A percentile compares a stretch with the other conserved stretches of the same genome.
phyloP scores from a whole-genome alignment of 2,888 invertebrate species.

The Mesorhabditis spiculigera region DNA sequence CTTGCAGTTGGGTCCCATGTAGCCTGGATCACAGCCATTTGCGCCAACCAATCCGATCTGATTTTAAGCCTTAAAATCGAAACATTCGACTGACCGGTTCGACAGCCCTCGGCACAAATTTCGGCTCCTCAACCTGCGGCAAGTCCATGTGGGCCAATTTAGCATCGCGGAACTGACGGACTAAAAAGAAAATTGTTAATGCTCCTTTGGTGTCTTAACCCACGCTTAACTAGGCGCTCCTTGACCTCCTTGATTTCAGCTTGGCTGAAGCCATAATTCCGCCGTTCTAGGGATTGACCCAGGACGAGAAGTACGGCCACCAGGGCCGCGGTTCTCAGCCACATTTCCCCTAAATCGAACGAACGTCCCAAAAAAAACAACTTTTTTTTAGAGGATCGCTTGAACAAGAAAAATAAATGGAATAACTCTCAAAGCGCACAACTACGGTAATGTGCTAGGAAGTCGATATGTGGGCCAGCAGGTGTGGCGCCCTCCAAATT shows the following conservation, averaged over 20 bases:
- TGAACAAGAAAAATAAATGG: not conserved
- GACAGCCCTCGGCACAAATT: not conserved
- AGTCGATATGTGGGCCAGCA: too few relatives aligned
- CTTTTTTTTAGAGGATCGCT: not conserved
- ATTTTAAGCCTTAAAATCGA: too few relatives aligned
- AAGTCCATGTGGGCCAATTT: not conserved
- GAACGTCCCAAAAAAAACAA: not conserved
- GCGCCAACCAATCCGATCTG: too few relatives aligned
- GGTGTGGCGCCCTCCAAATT: too few relatives aligned
- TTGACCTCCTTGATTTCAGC: not conserved
- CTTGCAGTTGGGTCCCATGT: conserved; percentile 16
- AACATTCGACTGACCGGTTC: not conserved
- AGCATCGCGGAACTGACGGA: not conserved
- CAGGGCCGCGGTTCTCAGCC: not conserved
- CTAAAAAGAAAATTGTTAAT: not conserved
- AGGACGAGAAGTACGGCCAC: not conserved
- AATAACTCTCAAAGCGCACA: not conserved
- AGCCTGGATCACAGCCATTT: conserved; percentile 11
- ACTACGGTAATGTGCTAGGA: too few relatives aligned
- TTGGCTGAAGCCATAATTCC: not conserved
- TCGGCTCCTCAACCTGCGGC: not conserved
- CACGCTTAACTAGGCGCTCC: not conserved
- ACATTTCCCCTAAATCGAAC: not conserved
- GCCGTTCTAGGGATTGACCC: not conserved
- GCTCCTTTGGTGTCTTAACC: not conserved